A percentile compares a stretch with the other conserved stretches of the same genome.
Conservation (phyloP, 2,113 vertebrate genomes). For the Pedionomus torquatus region DNA sequence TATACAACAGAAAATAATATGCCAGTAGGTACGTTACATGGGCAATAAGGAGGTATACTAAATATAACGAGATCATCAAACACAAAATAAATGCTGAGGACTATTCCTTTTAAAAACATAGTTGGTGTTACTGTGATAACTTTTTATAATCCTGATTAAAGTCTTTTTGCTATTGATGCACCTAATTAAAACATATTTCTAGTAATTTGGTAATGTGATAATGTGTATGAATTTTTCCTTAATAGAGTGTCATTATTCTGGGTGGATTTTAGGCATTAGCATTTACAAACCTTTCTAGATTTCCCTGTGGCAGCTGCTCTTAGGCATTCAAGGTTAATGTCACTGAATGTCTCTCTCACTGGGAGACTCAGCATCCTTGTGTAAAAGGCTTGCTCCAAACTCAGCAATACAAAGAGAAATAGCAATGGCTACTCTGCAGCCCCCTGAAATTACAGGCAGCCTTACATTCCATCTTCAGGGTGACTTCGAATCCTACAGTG, state of each 20-base stretch:
- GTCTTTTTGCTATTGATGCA: background rate
- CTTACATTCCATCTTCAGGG: background rate
- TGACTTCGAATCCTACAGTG: background rate
- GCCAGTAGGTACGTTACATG: background rate
- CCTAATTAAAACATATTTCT: background rate
- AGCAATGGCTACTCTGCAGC: background rate
- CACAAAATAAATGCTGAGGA: background rate
- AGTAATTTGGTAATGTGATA: background rate
- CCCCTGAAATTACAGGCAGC: background rate
- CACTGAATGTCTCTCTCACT: background rate
- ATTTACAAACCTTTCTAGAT: background rate
- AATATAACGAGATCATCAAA: background rate
- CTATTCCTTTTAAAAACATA: background rate
- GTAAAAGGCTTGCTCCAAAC: background rate
- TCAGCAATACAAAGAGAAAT: background rate
- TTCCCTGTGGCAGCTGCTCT: background rate
- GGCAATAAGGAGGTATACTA: background rate
- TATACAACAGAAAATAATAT: background rate
- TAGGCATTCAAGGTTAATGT: background rate
- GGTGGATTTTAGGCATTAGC: background rate
- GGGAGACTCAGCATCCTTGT: background rate
- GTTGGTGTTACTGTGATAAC: background rate
- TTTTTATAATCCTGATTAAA: background rate
- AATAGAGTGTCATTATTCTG: background rate
- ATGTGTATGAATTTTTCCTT: background rate